Conservation (phyloP, 2,888 invertebrate species). For the Leucophenga maculata region DNA sequence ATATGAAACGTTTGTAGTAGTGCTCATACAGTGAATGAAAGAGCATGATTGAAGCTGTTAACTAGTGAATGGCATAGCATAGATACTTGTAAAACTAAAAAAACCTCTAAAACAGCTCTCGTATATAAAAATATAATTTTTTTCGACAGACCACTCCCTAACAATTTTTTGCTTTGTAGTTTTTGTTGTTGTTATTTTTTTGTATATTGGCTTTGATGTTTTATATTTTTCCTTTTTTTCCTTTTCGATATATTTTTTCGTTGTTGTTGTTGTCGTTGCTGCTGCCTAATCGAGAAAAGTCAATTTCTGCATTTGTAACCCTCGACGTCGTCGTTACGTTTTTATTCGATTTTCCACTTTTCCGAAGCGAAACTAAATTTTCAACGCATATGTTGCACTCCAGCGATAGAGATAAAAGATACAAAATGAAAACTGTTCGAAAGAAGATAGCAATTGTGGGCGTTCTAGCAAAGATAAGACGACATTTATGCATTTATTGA, state of each 20-base stretch:
- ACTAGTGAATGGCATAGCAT: no score
- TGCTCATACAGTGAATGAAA: no score
- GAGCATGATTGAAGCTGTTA: no score
- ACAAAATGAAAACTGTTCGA: no score
- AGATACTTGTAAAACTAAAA: no score
- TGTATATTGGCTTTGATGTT: slow-evolving; percentile 31
- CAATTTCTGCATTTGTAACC: slow-evolving; percentile 34
- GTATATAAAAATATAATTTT: slow-evolving; percentile 27
- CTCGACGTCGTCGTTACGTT: not conserved
- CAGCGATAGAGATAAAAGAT: not conserved
- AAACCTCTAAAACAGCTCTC: not conserved
- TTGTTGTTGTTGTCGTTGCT: not conserved
- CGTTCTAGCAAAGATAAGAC: slow-evolving; percentile 1
- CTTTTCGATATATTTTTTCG: not conserved
- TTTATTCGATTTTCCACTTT: slow-evolving; percentile 16
- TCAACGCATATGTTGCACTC: slow-evolving; percentile 16
- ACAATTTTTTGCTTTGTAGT: slow-evolving; percentile 54
- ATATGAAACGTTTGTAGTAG: no score
- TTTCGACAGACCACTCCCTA: slow-evolving; percentile 49
- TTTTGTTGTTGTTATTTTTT: slow-evolving; percentile 33
- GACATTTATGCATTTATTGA: slow-evolving; percentile 21
- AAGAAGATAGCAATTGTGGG: no score
- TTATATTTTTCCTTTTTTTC: slow-evolving; percentile 3
- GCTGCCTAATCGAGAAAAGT: slow-evolving; percentile 26
- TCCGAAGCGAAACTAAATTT: not conserved